Conservation (phyloP, 2,113 vertebrate genomes). For the Pachypanchax playfairii region DNA sequence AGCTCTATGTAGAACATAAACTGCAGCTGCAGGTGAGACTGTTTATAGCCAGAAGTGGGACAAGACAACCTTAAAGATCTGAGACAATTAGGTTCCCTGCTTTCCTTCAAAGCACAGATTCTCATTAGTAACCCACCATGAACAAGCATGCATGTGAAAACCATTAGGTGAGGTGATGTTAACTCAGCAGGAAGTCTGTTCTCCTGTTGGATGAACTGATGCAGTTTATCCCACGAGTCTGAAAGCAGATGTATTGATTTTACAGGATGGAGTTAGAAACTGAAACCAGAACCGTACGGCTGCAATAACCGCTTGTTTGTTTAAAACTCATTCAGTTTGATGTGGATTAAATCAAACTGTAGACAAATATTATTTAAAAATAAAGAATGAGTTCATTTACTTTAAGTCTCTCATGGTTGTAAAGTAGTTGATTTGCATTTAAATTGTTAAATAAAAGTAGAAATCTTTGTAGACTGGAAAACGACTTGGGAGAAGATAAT, state of each 20-base stretch:
- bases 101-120: conserved; percentile 25
- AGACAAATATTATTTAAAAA: no score
- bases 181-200: conserved; percentile 22
- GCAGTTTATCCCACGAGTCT: conserved; percentile 29
- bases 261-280: conserved; percentile 1
- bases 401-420: no score
- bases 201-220: conserved; percentile 18
- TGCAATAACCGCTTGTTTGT: no score
- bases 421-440: no score
- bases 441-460: no score
- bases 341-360: no score
- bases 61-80: conserved; percentile 18
- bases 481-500: no score
- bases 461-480: no score
- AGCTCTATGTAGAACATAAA: background rate
- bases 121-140: conserved; percentile 6
- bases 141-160: conserved; percentile 12
- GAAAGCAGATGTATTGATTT: conserved; percentile 50
- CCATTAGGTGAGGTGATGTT: conserved; percentile 23
- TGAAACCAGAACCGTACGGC: no score
- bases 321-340: no score
- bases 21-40: background rate
- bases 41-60: background rate
- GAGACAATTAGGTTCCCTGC: conserved; percentile 38
- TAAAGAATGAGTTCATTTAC: no score